A percentile compares a stretch with the other conserved stretches of the same genome.
These are phyloP conservation scores for Ctena decussata DNA, from an alignment of 2,888 invertebrate genomes.

Conservation along the genomic window DNA sequence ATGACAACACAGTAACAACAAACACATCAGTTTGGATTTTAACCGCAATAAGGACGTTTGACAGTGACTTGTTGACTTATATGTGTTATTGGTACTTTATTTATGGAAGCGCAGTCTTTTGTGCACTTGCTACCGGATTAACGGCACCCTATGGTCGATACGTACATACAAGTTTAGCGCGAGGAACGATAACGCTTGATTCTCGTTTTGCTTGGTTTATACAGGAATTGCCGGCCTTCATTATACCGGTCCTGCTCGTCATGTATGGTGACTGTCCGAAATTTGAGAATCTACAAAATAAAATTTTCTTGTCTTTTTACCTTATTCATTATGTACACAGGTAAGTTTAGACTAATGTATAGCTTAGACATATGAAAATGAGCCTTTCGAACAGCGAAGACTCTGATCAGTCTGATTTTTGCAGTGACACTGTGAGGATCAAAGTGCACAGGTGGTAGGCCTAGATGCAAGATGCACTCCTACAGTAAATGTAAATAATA, in stretches of 20 bases:
- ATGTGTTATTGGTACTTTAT: conserved; percentile 57
- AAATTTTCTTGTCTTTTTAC: conserved; percentile 84
- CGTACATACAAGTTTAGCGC: conserved; percentile 40
- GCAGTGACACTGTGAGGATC: too few relatives aligned
- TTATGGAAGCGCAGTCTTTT: conserved; percentile 32
- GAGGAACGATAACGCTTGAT: conserved; percentile 68
- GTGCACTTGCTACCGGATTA: conserved; percentile 38
- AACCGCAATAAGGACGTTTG: conserved; percentile 16
- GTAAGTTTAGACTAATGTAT: too few relatives aligned
- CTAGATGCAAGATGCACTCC: too few relatives aligned
- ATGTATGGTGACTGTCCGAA: conserved; percentile 66
- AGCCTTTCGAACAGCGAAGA: too few relatives aligned
- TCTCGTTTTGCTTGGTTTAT: conserved; percentile 83
- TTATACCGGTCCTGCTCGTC: conserved; percentile 78
- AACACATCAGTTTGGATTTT: not conserved
- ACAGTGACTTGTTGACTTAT: conserved; percentile 48
- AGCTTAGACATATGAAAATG: too few relatives aligned
- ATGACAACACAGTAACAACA: not conserved
- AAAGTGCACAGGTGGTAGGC: too few relatives aligned
- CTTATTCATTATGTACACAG: conserved; percentile 87
- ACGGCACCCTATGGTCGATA: conserved; percentile 83
- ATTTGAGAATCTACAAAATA: conserved; percentile 75
- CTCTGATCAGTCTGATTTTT: not conserved
- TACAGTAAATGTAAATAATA: too few relatives aligned
- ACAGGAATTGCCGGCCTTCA: conserved; percentile 86